Evolutionary conservation across 2,797 vertebrate genomes (phyloP), one percentile per base, ranked within the genome.

Genomic region (Xiphophorus birchmanni): DNA sequence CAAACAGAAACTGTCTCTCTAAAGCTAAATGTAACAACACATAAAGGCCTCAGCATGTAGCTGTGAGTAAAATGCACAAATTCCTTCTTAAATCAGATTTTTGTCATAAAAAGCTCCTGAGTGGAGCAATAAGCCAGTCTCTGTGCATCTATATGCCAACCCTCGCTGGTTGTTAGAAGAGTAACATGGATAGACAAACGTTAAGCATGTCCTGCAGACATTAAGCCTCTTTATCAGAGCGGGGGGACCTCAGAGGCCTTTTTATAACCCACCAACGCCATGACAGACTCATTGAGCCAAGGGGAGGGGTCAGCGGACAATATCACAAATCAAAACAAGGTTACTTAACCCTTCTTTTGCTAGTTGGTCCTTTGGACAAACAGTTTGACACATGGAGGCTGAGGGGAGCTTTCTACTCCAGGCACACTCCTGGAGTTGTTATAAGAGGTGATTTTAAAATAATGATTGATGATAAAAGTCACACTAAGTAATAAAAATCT

Each of bases 191-290:
- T 82, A 90, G 90, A 95, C 93, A 94, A 93, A 95, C 82, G 87
- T 92, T 92, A 90, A 96, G 94, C 94, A 95, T 94, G 92, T 95
- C 94, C 94, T 91, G 94, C 95, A 95, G 94, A 95, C 95, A 94
- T 95, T 96, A 91, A 93, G 90, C 91, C 92, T 95, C 90, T 94
- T 94, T 96, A 95, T 91, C 91, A 92, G 94, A 92, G 92, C 91
- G 93, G 90, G 87, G 92, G 91, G 92, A 93, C 89, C 85, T 88
- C 81, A 63, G 82, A 90, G 93, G 92, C 89, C 92, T 95, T 96
- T 97, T 96, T 96, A 97, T 97, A 96, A 96, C 78, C 81, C 86
- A 87, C 85, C 82, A 78, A 90, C 82, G 86, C 87, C 82, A 87
- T 81, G 52, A 85, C 84, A 80, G 91, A 87, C 89, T 82, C 74